Evolutionary conservation across 2,113 vertebrate species (phyloP), one percentile per base, ranked within the genome.

Genomic region (Excalfactoria chinensis): DNA sequence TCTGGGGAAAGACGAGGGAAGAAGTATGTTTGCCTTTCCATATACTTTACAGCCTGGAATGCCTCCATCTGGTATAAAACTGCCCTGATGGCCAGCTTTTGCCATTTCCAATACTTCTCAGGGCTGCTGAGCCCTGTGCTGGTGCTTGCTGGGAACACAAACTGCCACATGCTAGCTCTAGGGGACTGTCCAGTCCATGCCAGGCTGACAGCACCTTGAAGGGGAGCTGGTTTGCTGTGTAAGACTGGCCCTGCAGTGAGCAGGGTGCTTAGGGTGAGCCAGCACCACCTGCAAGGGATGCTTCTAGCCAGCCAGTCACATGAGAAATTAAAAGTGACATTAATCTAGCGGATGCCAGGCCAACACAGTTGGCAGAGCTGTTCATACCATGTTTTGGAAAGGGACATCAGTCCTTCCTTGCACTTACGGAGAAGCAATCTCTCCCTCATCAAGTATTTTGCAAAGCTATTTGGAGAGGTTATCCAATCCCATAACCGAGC

Each of bases 181-280:
- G 75, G 72, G 75, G 49, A 4, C 68, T 79, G n/a, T 69, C 53
- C 64, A 70, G 44, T 25, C 59, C 89, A 7, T 62, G 44, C 78
- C 62, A 23, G 11, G 30, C 53, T 94, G 88, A 77, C 85, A 86
- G 85, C 53, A 93, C 64, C 88, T 91, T 51, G 79, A 77, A 74
- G 78, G 53, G 72, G 89, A 74, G 71, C 59, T 91, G 74, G 14
- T 93, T 37, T 82, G 8, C 40, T 59, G 49, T 51, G n/a, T 22
- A 84, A 59, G 56, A 64, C 32, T 93, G 34, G 43, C 62, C 44
- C 44, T 41, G 2, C 35, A 35, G 82, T 62, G 89, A 83, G n/a
- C 22, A n/a, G 22, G 0, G 20, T 82, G 75, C 79, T 68, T n/a
- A 16, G 79, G 60, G 72, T 68, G 83, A 89, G 68, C 76, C 90